Evolutionary conservation across 2,113 vertebrate genomes (phyloP), one percentile per base, ranked within the genome.

Genomic region (Trogon surrucura): DNA sequence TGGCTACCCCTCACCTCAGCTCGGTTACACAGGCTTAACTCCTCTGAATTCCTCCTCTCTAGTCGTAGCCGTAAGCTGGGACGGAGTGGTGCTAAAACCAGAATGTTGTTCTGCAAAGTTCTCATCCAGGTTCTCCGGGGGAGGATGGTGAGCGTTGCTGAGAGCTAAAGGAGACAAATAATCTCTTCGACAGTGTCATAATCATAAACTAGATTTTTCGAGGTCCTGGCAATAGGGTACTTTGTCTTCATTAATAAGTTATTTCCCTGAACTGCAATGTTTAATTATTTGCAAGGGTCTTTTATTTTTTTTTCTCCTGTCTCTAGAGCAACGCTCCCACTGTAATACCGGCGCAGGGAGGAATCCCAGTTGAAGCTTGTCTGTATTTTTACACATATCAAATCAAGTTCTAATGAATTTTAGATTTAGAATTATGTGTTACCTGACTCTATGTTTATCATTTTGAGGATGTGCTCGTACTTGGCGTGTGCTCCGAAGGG

Each of bases 201-300:
- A 72, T 65, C 8, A 9, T 92, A 89, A 94, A 88, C 13, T 9
- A 61, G 66, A 18, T 69, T 89, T 84, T 77, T 53, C 50, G 60
- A 72, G 41, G 80, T 82, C 70, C 66, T 89, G 84, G 38, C 0
- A 2, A 36, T 8, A 25, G 65, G 18, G 29, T 71, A 27, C 80
- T 91, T 89, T 53, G 60, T 74, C 89, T 78, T 75, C 66, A 73
- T 94, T 80, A 94, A 88, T 92, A 87, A 92, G 54, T 89, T 9
- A 87, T 62, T 60, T 29, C 12, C 17, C 53, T 61, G 29, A 75
- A 50, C 44, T 61, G 29, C 65, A 54, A 2, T 11, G 11, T 83
- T 95, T 17, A 85, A 92, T 87, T 89, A 92, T 92, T 95, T 75
- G 83, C 41, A 75, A 60, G 48, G 38, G 13, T 72, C 60, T 69